Conservation (phyloP, 92 coral and sea anemone genomes). For the Micromussa lordhowensis region DNA sequence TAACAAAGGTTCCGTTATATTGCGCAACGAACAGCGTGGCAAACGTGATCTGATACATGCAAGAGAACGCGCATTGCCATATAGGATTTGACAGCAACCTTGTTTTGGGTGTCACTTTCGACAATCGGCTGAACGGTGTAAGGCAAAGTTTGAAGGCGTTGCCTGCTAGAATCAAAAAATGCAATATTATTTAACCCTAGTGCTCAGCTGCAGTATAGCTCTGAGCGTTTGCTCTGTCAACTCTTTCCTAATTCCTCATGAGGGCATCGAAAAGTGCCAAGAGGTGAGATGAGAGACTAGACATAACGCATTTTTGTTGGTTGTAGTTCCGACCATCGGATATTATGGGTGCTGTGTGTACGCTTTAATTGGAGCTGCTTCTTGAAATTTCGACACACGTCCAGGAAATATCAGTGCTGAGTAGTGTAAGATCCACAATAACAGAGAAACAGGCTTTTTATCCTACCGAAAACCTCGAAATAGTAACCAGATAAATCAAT, state of each 20-base stretch:
- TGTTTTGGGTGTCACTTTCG: neutral
- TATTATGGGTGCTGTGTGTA: neutral
- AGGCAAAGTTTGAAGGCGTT: neutral
- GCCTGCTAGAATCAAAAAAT: neutral
- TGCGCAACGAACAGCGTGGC: neutral
- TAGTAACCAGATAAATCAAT: neutral
- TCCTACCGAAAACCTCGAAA: neutral
- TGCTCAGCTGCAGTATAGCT: neutral
- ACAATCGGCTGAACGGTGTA: neutral
- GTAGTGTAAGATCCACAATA: neutral
- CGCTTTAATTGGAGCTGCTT: neutral
- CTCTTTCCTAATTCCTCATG: neutral
- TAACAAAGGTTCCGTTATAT: neutral
- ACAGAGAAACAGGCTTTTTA: neutral
- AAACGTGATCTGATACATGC: neutral
- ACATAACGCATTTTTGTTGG: neutral
- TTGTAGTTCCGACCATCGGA: neutral
- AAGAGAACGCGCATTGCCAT: neutral
- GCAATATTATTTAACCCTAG: neutral
- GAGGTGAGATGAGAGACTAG: conserved; percentile 8
- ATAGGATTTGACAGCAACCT: neutral
- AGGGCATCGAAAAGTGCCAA: conserved; percentile 12
- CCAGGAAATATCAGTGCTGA: neutral
- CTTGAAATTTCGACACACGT: neutral
- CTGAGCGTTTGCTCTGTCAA: neutral